A percentile compares a stretch with the other conserved stretches of the same genome.
These are phyloP conservation scores for Forbesichthys agassizii DNA, from an alignment of 2,113 vertebrate genomes.

Conservation along the genomic window DNA sequence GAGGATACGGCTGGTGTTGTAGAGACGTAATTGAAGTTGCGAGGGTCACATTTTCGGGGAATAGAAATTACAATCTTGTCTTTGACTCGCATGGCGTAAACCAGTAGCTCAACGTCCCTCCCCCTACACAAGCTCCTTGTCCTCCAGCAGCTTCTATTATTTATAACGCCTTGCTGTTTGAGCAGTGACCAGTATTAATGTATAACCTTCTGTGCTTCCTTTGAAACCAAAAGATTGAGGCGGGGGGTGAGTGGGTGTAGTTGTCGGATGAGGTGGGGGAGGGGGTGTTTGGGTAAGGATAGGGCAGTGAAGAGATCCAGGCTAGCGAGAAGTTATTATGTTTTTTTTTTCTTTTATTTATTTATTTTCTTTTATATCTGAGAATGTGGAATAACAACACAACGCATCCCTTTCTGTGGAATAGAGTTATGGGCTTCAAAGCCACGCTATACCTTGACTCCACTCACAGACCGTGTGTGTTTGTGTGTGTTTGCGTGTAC, in stretches of 20 bases:
- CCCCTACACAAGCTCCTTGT: slow-evolving; percentile 85
- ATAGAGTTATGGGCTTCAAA: slow-evolving; percentile 82
- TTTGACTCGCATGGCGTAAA: slow-evolving; percentile 91
- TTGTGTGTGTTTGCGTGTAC: too few species aligned
- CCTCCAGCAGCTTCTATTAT: slow-evolving; percentile 97
- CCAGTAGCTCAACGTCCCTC: slow-evolving; percentile 81
- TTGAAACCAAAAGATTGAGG: slow-evolving; percentile 94
- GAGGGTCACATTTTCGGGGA: slow-evolving; percentile 85
- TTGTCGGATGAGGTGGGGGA: slow-evolving; percentile 58
- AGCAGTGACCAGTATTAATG: slow-evolving; percentile 99
- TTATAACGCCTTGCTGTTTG: slow-evolving; percentile 96
- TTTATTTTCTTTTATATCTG: slow-evolving; percentile 75
- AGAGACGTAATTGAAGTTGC: slow-evolving; percentile 76
- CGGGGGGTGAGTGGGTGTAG: slow-evolving; percentile 83
- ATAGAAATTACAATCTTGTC: slow-evolving; percentile 93
- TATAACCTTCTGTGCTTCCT: slow-evolving; percentile 98
- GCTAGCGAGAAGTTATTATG: slow-evolving; percentile 83
- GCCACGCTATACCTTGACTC: slow-evolving; percentile 68
- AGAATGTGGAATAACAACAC: slow-evolving; percentile 83
- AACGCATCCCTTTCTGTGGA: slow-evolving; percentile 80
- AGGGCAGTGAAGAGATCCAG: slow-evolving; percentile 68
- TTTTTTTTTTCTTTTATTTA: slow-evolving; percentile 40
- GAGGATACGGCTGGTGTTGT: slow-evolving; percentile 54
- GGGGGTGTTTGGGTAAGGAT: slow-evolving; percentile 50
- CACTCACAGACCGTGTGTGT: slow-evolving; percentile 37